Evolutionary conservation across 1,140 invertebrate species (phyloP).

Genomic region (Drosophila parvula): DNA sequence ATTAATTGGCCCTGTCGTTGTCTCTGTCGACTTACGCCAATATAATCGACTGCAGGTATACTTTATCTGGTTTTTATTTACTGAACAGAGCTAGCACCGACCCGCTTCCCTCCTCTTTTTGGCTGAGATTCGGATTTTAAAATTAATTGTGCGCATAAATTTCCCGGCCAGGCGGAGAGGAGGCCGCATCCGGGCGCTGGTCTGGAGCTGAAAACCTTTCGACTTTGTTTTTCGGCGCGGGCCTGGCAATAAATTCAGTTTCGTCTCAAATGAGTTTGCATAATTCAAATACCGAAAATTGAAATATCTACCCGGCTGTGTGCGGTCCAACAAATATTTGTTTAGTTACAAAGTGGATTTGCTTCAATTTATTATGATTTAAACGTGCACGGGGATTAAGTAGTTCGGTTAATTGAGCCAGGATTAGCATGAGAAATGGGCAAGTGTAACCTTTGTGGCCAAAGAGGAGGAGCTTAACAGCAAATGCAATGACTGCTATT

Average conservation of each 20-base stretch:
- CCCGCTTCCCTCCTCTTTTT: slow-evolving; percentile 42
- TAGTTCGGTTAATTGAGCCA: slow-evolving; percentile 22
- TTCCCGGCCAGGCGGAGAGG: slow-evolving; percentile 11
- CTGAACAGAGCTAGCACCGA: slow-evolving; percentile 13
- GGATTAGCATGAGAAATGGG: slow-evolving; percentile 14
- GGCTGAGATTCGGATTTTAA: slow-evolving; percentile 75
- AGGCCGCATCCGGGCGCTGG: slow-evolving; percentile 17
- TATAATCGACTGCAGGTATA: slow-evolving; percentile 64
- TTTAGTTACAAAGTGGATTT: slow-evolving; percentile 65
- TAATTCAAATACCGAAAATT: slow-evolving; percentile 62
- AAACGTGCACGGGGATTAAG: slow-evolving; percentile 28
- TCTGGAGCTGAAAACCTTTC: slow-evolving; percentile 55
- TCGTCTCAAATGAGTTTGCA: slow-evolving; percentile 74
- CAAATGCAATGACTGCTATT: slow-evolving; percentile 19
- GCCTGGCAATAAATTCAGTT: slow-evolving; percentile 71
- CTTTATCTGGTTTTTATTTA: slow-evolving; percentile 35
- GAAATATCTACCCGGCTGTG: slow-evolving; percentile 33
- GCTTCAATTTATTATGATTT: slow-evolving; percentile 45
- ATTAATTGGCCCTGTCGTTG: slow-evolving; percentile 57
- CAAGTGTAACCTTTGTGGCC: not conserved
- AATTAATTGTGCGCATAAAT: slow-evolving; percentile 82
- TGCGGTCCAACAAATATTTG: slow-evolving; percentile 41
- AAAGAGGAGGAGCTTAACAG: not conserved
- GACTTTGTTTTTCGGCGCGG: slow-evolving; percentile 30
- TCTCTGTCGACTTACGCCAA: slow-evolving; percentile 19